Evolutionary conservation across 2,797 vertebrate genomes (phyloP).

Genomic region (Remorina albescens): DNA sequence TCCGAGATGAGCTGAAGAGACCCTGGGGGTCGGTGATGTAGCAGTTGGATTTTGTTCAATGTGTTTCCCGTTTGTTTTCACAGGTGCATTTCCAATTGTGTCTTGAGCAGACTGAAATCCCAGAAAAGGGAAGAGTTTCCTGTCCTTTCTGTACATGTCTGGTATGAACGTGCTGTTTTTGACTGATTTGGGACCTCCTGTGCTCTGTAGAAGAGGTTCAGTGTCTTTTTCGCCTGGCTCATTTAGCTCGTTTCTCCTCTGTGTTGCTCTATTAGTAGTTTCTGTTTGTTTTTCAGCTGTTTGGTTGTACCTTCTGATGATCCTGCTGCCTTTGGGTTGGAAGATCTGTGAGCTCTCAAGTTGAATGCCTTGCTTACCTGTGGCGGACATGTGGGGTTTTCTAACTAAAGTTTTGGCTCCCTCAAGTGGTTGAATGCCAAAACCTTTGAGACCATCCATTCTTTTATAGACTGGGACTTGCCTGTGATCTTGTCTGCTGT

Average conservation of each 20-base stretch:
- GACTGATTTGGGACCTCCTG: background rate
- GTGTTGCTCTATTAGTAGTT: background rate
- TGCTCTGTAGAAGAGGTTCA: background rate
- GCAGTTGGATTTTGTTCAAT: background rate
- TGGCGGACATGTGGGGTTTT: background rate
- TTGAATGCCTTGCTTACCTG: slow-evolving; percentile 11
- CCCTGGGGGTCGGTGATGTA: background rate
- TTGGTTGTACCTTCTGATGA: slow-evolving; percentile 25
- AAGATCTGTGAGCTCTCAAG: slow-evolving; percentile 8
- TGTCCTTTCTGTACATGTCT: slow-evolving; percentile 6
- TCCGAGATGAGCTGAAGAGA: slow-evolving; percentile 9
- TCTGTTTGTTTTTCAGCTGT: background rate
- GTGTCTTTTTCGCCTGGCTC: background rate
- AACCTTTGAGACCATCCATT: slow-evolving; percentile 35
- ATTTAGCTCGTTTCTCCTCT: slow-evolving; percentile 7
- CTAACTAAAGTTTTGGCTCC: slow-evolving; percentile 48
- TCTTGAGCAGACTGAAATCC: slow-evolving; percentile 19
- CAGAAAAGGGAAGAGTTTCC: background rate
- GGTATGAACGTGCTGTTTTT: background rate
- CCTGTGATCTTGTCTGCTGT: background rate
- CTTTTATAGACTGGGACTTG: slow-evolving; percentile 12
- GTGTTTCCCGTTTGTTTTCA: background rate
- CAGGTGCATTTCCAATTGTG: background rate
- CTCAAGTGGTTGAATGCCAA: slow-evolving; percentile 45
- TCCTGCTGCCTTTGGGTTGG: slow-evolving; percentile 19